Evolutionary conservation across 2,113 vertebrate species (phyloP), one percentile per base, ranked within the genome.

Genomic region (Odocoileus hemionus): DNA sequence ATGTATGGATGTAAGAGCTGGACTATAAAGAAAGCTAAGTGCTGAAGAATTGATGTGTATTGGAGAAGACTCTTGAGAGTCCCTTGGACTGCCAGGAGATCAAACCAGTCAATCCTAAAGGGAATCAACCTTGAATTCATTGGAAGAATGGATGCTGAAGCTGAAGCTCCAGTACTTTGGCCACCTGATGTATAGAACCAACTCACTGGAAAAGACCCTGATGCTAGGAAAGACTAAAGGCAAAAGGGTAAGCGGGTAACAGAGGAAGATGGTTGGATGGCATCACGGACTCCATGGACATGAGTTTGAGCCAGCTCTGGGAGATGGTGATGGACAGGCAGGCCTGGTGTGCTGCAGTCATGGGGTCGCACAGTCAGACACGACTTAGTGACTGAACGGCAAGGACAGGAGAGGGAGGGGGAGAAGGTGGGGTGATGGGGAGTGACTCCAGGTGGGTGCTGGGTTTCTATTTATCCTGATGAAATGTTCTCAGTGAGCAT

Each of bases 391-490:
- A 39, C 5, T 0, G 19, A 39, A 12, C n/a, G n/a, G 1, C 39
- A 0, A 1, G 45, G 61, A 33, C 7, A 2, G 23, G 30, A 5
- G 19, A 0, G 7, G 39, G 26, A 12, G 2, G n/a, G 36, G 6
- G 33, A 30, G 26, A 36, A 36, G 19, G 0, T 0, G 7, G 33
- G 15, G 19, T 7, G 0, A 14, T 0, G 39, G 21, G 21, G 5
- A 25, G 6, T 15, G 33, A 3, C 13, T 5, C 16, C 39, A 1
- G 0, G 0, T 2, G 30, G 36, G 30, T 1, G 13, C 6, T 1
- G 12, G 11, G 6, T 26, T 92, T 54, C 54, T 83, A 5, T 19
- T 55, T 1, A 1, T 57, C 26, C 0, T 3, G 39, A 36, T 8
- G 17, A 26, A 61, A 47, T 70, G 54, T 67, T 64, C 39, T 57